These are phyloP conservation scores for Malacoctenus gilli DNA, from an alignment of 2,797 vertebrate genomes.

Conservation along the genomic window DNA sequence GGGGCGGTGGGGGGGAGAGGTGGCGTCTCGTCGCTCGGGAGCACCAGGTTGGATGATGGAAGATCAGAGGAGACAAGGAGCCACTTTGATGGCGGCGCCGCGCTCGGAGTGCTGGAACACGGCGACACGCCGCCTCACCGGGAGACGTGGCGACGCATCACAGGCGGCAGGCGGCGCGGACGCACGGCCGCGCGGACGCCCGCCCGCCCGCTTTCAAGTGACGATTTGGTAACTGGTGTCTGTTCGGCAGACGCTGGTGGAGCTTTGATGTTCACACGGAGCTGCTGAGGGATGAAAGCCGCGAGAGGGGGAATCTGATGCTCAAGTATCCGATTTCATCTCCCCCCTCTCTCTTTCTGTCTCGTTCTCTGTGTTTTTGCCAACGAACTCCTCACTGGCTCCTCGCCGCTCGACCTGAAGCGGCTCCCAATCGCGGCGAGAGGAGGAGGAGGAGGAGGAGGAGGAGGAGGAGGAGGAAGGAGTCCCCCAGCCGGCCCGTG, in stretches of 20 bases:
- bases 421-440: slow-evolving; percentile 56
- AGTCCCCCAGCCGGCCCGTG: too few species aligned
- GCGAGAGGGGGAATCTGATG: slow-evolving; percentile 66
- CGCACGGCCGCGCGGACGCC: slow-evolving; percentile 53
- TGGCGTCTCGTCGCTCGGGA: slow-evolving; percentile 23
- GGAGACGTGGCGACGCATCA: slow-evolving; percentile 56
- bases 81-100: slow-evolving; percentile 64
- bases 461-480: slow-evolving; percentile 18
- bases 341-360: slow-evolving; percentile 7
- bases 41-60: slow-evolving; percentile 43
- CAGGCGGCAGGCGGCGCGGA: slow-evolving; percentile 37
- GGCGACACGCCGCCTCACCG: slow-evolving; percentile 40
- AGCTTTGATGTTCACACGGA: slow-evolving; percentile 76
- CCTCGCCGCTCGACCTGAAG: slow-evolving; percentile 59
- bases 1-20: slow-evolving; percentile 18
- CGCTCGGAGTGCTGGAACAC: slow-evolving; percentile 61
- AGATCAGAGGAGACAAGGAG: slow-evolving; percentile 71
- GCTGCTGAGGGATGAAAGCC: slow-evolving; percentile 71
- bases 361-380: slow-evolving; percentile 55
- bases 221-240: slow-evolving; percentile 63
- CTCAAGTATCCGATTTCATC: slow-evolving; percentile 67
- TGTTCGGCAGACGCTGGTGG: slow-evolving; percentile 64
- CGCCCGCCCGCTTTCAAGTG: slow-evolving; percentile 59
- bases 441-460: slow-evolving; percentile 8
- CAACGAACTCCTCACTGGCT: slow-evolving; percentile 67